These are phyloP conservation scores for Coptotermes formosanus DNA, from an alignment of 1,140 invertebrate genomes.

Conservation along the genomic window DNA sequence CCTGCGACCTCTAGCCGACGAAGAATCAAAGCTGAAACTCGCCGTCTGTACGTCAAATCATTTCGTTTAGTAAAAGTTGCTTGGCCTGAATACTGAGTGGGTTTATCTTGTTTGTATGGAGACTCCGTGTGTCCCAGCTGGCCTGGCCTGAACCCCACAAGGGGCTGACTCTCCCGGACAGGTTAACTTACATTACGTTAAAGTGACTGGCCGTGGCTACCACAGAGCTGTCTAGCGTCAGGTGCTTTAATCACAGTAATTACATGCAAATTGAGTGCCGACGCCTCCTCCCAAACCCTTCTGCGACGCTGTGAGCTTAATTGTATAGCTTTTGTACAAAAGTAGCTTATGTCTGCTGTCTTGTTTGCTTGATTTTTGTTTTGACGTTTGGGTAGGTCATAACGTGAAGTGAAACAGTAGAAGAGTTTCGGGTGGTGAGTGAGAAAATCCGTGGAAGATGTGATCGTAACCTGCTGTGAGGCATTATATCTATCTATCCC, in stretches of 20 bases:
- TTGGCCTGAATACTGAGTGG: too few relatives aligned
- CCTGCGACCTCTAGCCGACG: too few relatives aligned
- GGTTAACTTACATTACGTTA: neutral
- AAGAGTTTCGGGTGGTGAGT: too few relatives aligned
- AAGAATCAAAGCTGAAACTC: too few relatives aligned
- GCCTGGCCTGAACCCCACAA: neutral
- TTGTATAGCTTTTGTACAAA: neutral
- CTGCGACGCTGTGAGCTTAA: neutral
- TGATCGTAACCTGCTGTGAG: too few relatives aligned
- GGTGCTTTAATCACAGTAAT: constrained; percentile 12
- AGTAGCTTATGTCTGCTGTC: neutral
- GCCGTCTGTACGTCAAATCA: too few relatives aligned
- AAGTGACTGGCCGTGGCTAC: neutral
- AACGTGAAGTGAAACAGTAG: too few relatives aligned
- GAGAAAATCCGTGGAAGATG: too few relatives aligned
- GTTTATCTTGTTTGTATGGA: neutral
- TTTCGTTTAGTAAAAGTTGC: too few relatives aligned
- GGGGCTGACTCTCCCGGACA: neutral
- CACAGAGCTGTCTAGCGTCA: neutral
- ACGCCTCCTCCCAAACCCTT: neutral
- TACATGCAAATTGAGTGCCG: constrained; percentile 14
- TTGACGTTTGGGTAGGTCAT: neutral
- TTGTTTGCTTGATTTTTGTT: neutral
- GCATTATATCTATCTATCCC: too few relatives aligned
- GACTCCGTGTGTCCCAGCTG: neutral